These are phyloP conservation scores for Drosophila asahinai DNA, from an alignment of 1,140 invertebrate genomes.

Conservation along the genomic window DNA sequence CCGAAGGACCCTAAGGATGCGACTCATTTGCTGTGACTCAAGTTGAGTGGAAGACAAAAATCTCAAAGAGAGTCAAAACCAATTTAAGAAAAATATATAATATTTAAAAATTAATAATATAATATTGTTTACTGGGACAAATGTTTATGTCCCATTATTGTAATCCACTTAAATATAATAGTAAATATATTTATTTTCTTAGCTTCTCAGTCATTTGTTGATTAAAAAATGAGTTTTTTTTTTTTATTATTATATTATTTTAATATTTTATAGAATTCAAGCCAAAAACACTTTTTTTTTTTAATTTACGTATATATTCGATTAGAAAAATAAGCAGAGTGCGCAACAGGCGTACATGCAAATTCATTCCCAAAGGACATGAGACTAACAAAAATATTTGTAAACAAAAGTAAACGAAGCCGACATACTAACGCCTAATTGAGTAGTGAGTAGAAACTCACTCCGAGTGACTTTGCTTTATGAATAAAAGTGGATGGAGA, in stretches of 20 bases:
- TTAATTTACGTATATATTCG: background rate
- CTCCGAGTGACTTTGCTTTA: background rate
- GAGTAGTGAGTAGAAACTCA: conserved; percentile 3
- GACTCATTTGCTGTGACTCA: background rate
- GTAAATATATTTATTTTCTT: background rate
- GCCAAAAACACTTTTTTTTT: no score
- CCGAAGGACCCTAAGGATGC: background rate
- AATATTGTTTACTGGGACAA: no score
- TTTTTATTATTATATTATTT: background rate
- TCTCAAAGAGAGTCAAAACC: conserved; percentile 7
- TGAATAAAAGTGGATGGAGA: no score
- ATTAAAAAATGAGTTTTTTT: background rate
- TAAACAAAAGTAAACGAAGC: conserved; percentile 55
- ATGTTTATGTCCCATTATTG: no score
- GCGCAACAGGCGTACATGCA: conserved; percentile 61
- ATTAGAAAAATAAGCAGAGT: conserved; percentile 14
- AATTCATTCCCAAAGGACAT: conserved; percentile 37
- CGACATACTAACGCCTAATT: background rate
- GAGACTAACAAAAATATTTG: conserved; percentile 45
- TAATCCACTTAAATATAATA: no score
- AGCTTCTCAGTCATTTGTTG: no score
- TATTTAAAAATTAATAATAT: no score
- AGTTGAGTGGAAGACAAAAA: conserved; percentile 2
- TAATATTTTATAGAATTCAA: background rate
- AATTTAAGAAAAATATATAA: no score